phyloP scores from a whole-genome alignment of 2,113 vertebrate genomes.

The Lucifuga dentata region DNA sequence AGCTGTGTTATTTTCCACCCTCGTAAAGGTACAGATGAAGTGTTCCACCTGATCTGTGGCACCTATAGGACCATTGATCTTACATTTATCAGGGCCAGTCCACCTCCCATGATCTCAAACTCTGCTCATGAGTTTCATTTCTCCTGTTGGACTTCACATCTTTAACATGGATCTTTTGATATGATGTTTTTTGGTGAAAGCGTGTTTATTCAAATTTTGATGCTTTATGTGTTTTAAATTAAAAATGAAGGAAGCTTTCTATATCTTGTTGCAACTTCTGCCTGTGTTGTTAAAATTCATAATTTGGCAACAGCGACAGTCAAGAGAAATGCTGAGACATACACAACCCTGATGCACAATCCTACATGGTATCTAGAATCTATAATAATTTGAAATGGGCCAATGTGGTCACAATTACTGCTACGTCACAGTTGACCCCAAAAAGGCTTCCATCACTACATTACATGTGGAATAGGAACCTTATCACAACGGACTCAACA shows the following conservation, averaged over 20 bases:
- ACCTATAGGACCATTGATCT: conserved; percentile 2
- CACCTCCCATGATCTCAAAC: background rate
- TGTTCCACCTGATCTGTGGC: conserved; percentile 20
- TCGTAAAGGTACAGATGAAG: conserved; percentile 29
- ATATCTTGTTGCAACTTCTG: conserved; percentile 21
- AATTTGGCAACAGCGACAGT: conserved; percentile 13
- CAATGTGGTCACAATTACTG: background rate
- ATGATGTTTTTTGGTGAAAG: too few relatives aligned
- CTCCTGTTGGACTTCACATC: background rate
- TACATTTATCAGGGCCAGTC: background rate
- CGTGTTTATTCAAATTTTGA: too few relatives aligned
- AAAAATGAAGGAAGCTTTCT: too few relatives aligned
- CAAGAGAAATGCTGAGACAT: conserved; percentile 4
- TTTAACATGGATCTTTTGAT: too few relatives aligned
- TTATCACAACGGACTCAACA: conserved; percentile 65
- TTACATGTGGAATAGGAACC: conserved; percentile 34
- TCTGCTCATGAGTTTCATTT: background rate
- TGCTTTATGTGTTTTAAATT: too few relatives aligned
- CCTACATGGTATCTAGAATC: conserved; percentile 3
- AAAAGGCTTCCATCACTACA: conserved; percentile 41
- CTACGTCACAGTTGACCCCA: background rate
- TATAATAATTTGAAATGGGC: conserved; percentile 44
- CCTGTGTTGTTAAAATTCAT: conserved; percentile 22
- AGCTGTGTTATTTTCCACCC: background rate
- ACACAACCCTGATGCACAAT: background rate